A percentile compares a stretch with the other conserved stretches of the same genome.
Conservation (phyloP, 2,888 invertebrate genomes). For the Ormyrus rosae region DNA sequence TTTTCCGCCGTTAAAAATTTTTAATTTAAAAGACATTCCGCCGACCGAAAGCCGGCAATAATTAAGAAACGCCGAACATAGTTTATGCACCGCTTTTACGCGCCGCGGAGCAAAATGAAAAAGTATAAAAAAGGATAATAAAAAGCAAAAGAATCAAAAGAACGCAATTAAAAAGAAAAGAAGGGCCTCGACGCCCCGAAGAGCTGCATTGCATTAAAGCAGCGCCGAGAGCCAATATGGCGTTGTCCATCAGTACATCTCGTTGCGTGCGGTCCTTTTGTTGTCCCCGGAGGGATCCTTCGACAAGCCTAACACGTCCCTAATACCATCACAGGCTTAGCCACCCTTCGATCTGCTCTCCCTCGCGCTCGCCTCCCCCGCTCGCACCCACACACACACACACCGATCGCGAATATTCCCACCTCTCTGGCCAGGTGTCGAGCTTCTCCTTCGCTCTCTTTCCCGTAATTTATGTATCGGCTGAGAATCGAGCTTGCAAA, state of each 20-base stretch:
- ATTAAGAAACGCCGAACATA: too few relatives aligned
- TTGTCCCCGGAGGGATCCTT: constrained; percentile 70
- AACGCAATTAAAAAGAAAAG: not conserved
- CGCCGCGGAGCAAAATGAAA: too few relatives aligned
- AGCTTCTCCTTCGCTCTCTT: not conserved
- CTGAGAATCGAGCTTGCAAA: constrained; percentile 1
- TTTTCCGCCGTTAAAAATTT: too few relatives aligned
- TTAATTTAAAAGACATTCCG: too few relatives aligned
- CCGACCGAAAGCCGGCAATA: too few relatives aligned
- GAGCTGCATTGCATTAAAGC: constrained; percentile 56
- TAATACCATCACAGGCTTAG: constrained; percentile 70
- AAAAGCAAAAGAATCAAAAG: not conserved
- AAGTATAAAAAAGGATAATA: not conserved
- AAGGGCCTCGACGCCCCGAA: not conserved
- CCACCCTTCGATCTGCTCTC: constrained; percentile 56
- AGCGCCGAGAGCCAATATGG: constrained; percentile 63
- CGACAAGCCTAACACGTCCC: constrained; percentile 73
- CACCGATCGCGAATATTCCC: not conserved
- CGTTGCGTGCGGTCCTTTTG: constrained; percentile 74
- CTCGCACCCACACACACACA: not conserved
- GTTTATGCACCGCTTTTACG: too few relatives aligned
- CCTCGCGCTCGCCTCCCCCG: constrained; percentile 40
- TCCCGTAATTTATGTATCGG: constrained; percentile 8
- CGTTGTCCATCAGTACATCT: constrained; percentile 72
- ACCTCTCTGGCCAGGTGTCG: too few relatives aligned